A percentile compares a stretch with the other conserved stretches of the same genome.
Evolutionary conservation across 2,113 vertebrate genomes (phyloP).

Genomic region (Cebus imitator): DNA sequence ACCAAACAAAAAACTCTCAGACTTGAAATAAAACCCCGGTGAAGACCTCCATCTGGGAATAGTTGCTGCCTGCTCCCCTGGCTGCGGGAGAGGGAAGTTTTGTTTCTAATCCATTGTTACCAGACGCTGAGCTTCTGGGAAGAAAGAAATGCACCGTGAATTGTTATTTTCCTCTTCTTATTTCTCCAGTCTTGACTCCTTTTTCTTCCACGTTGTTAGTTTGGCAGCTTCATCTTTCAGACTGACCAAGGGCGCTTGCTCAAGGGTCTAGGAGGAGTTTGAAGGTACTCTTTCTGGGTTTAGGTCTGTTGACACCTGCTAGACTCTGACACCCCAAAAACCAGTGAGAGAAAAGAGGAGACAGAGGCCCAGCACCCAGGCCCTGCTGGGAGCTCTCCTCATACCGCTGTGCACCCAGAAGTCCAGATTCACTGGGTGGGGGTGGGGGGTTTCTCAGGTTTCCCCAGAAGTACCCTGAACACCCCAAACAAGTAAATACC

Average conservation of each 20-base stretch:
- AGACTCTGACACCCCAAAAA: background rate
- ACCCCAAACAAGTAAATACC: background rate
- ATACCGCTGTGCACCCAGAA: background rate
- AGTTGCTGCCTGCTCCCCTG: slow-evolving; percentile 58
- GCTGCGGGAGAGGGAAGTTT: background rate
- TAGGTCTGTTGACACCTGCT: background rate
- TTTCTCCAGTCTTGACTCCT: background rate
- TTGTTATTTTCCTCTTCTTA: background rate
- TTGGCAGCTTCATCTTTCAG: background rate
- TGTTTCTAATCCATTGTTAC: slow-evolving; percentile 47
- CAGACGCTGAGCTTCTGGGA: slow-evolving; percentile 55
- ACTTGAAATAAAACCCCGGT: background rate
- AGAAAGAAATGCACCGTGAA: background rate
- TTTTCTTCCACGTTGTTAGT: background rate
- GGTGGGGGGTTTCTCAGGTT: background rate
- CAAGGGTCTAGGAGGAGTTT: background rate
- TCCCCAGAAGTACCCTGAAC: background rate
- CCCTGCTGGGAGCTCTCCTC: too few relatives aligned
- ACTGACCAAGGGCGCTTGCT: background rate
- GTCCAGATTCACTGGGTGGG: background rate
- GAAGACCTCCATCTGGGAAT: slow-evolving; percentile 69
- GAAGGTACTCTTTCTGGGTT: background rate
- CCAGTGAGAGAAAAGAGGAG: background rate
- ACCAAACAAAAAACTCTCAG: background rate
- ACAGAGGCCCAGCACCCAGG: too few relatives aligned